phyloP scores from a whole-genome alignment of 1,140 invertebrate genomes.

The Dendrolimus punctatus region DNA sequence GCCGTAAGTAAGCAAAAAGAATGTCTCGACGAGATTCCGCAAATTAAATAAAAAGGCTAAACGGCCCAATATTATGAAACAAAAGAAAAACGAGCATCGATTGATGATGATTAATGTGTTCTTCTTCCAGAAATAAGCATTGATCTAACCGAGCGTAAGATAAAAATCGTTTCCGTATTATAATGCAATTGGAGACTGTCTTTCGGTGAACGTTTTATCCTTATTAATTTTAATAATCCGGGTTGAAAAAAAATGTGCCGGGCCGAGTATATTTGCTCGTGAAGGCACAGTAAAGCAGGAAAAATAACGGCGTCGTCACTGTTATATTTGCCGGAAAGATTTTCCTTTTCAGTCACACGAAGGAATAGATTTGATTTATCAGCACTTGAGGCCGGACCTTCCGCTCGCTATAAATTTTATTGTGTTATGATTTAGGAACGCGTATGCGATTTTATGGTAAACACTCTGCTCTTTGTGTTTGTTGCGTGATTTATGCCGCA shows the following conservation, averaged over 20 bases:
- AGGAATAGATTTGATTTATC: constrained; percentile 68
- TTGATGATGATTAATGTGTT: constrained; percentile 14
- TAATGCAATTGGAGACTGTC: neutral
- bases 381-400: constrained; percentile 68
- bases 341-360: constrained; percentile 56
- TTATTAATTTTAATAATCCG: constrained; percentile 4
- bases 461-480: constrained; percentile 63
- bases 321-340: constrained; percentile 58
- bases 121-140: constrained; percentile 4
- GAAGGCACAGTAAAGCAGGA: constrained; percentile 26
- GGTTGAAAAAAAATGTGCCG: constrained; percentile 10
- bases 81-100: constrained; percentile 15
- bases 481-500: constrained; percentile 40
- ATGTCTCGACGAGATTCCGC: constrained; percentile 14
- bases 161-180: constrained; percentile 5
- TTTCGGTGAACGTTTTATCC: too few relatives aligned
- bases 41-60: constrained; percentile 18
- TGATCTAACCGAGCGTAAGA: neutral
- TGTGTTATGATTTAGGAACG: constrained; percentile 67
- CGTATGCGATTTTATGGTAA: constrained; percentile 68
- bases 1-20: constrained; percentile 9
- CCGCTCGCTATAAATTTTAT: constrained; percentile 68
- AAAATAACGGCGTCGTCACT: constrained; percentile 38
- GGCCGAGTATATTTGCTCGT: constrained; percentile 6
- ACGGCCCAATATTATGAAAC: constrained; percentile 11